Evolutionary conservation across 2,888 invertebrate genomes (phyloP), one percentile per base, ranked within the genome.

Genomic region (Atherix ibis): DNA sequence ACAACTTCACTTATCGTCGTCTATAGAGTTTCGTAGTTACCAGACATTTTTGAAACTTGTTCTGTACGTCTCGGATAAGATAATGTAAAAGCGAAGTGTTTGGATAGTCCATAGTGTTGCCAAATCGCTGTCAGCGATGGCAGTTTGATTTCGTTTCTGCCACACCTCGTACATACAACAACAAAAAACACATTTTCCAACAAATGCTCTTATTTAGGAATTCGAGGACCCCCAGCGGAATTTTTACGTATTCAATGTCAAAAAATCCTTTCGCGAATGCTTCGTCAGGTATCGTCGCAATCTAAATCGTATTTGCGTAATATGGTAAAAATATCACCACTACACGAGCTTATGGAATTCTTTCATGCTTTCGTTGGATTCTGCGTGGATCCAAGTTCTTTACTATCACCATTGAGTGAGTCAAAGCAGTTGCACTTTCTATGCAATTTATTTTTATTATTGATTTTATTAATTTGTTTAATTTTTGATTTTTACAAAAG

Each of bases 321-420:
- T 42, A 80, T 88, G 66, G 76, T 92, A 0, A 74, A 74, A 43
- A 71, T 71, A 3, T 73, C 81, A 18, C 75, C 83, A 0, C 66
- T 95, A 18, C 66, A 76, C 13, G 88, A 91, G 42, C 71, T 92
- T 6, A 63, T 98, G 35, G 95, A 97, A 51, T 84, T 95, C 51
- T 76, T 97, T 40, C 98, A 99, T 56, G 77, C 95, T 1, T 85
- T 92, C 47, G 75, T 94, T 32, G 94, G 94, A 5, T 98, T 89
- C 59, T 99, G 98, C 61, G 74, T 85, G 24, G 94, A 95, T 58
- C 89, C 91, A 9, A 73, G 78, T 42, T 76, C 81, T 6, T 64
- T 87, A 46, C 66, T 89, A 14, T 89, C 88, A 17, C 88, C 89
- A 19, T 66, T 85, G 62, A 85, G 88, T 88, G 66, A 80, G 84